Evolutionary conservation across 2,888 invertebrate species (phyloP).

Genomic region (Teleiodes luculella): DNA sequence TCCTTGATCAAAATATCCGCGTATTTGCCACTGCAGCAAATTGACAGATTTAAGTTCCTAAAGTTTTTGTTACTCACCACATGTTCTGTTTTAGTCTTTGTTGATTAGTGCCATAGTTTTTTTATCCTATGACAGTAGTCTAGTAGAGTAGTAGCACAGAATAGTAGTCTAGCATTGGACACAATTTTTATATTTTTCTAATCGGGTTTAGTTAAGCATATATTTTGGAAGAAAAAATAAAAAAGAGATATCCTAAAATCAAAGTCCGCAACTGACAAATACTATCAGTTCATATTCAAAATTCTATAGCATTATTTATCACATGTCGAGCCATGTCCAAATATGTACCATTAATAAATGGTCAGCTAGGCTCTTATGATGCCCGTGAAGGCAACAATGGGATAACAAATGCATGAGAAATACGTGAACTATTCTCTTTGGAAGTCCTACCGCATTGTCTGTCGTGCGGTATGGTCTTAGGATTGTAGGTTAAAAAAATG

Average conservation of each 20-base stretch:
- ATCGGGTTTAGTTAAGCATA: too few species aligned
- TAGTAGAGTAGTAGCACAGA: too few species aligned
- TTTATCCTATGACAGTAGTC: too few species aligned
- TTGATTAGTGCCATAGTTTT: too few species aligned
- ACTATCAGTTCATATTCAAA: constrained; percentile 24
- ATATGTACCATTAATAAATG: constrained; percentile 73
- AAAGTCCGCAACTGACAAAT: constrained; percentile 18
- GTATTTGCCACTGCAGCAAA: neutral
- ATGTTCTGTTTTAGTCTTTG: too few species aligned
- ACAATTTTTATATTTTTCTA: too few species aligned
- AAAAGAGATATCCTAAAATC: too few species aligned
- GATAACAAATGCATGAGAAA: constrained; percentile 55
- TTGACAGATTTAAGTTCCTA: too few species aligned
- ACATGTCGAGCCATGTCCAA: constrained; percentile 61
- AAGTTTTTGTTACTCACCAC: too few species aligned
- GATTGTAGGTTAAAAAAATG: neutral
- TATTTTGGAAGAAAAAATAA: too few species aligned
- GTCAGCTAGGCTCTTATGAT: constrained; percentile 37
- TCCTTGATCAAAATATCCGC: constrained; percentile 2
- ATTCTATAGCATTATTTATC: constrained; percentile 56
- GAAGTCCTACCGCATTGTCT: neutral
- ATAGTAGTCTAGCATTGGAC: too few species aligned
- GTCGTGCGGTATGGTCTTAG: neutral
- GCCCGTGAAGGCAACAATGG: constrained; percentile 42
- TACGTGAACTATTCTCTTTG: constrained; percentile 39